Evolutionary conservation across 2,888 invertebrate genomes (phyloP), one percentile per base, ranked within the genome.

Genomic region (Unio delphinus): DNA sequence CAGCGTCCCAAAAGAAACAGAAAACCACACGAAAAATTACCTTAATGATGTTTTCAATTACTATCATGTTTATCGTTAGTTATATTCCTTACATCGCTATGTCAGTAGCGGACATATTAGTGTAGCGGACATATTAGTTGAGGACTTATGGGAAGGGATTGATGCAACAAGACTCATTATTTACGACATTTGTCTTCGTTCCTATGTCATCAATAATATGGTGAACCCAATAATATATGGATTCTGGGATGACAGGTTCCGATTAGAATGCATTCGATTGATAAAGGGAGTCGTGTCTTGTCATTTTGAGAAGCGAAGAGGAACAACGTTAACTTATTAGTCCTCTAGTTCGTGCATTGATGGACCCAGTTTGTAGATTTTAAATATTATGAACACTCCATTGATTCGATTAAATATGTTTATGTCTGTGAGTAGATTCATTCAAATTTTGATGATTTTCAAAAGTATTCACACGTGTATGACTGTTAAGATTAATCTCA

Each of bases 191-290:
- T 71, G 71, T 54, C 64, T 77, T n/a, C 34, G 73, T 54, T 70
- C 74, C 56, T 79, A 80, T 64, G 64, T 80, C 1, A 63, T 80
- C 2, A 79, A 79, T 57, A 80, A 74, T 58, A 71, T 80, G 45
- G 76, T 74, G 23, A 80, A 80, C 61, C 80, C 80, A 4, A 73
- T 80, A 55, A 79, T 80, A 23, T 79, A 80, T 69, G 77, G 78
- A 56, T 79, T 80, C 60, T 75, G 77, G 72, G 79, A 80, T 61
- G 72, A 72, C 59, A 66, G 76, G 57, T 80, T 80, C 34, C 73
- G 72, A 70, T 58, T 70, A 15, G 80, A 80, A 69, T 45, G 45
- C 45, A 45, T 45, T 3, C 45, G 45, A 45, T 45, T 45, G 45
- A 45, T 45, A 45, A 45, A 45, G 45, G 45, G 45, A 45, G 45